These are phyloP conservation scores for Tangara arthus DNA, from an alignment of 2,797 vertebrate genomes.

Conservation along the genomic window DNA sequence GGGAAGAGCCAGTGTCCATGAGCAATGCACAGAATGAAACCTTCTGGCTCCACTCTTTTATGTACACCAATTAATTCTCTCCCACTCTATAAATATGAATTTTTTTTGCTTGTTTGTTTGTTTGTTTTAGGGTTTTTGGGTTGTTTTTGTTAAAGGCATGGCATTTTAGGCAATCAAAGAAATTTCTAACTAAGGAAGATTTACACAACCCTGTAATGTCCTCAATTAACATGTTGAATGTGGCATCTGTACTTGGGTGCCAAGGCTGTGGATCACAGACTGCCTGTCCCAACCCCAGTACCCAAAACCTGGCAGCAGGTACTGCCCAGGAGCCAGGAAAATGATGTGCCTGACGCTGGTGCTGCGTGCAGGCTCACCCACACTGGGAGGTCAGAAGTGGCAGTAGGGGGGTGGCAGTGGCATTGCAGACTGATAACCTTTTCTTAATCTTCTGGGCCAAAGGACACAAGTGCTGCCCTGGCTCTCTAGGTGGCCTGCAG, in stretches of 20 bases:
- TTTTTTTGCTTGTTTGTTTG: neutral
- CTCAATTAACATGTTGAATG: neutral
- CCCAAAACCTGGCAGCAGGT: neutral
- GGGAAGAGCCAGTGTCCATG: neutral
- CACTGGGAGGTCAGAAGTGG: fast-evolving
- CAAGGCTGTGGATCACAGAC: neutral
- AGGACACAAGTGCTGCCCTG: neutral
- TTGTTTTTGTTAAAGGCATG: neutral
- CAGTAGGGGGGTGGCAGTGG: neutral
- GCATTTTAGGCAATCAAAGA: neutral
- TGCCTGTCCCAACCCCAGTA: fast-evolving
- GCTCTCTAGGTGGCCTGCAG: neutral
- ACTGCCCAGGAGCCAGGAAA: neutral
- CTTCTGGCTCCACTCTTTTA: neutral
- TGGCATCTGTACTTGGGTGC: neutral
- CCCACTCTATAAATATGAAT: neutral
- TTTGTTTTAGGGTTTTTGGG: neutral
- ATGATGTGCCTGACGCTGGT: fast-evolving
- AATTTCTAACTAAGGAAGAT: neutral
- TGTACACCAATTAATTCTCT: neutral
- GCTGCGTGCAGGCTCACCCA: neutral
- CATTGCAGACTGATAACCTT: neutral
- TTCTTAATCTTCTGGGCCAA: neutral
- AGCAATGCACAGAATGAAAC: neutral
- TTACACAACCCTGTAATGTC: neutral